Conservation (phyloP, 2,888 invertebrate species). For the Calliphora vomitoria region DNA sequence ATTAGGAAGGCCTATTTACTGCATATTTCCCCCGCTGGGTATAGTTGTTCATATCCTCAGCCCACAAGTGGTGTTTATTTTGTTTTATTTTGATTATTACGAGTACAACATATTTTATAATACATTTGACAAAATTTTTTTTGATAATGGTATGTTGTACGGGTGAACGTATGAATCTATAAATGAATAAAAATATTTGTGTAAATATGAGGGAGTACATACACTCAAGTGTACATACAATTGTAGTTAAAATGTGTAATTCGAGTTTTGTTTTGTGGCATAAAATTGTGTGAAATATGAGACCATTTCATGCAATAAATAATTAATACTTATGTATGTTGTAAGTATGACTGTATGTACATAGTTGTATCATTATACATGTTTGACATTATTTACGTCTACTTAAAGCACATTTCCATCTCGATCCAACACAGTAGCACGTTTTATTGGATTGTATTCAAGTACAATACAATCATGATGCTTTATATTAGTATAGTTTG, state of each 20-base stretch:
- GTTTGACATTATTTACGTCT: background rate
- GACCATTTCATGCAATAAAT: constrained; percentile 19
- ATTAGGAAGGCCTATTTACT: no score
- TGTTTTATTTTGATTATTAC: background rate
- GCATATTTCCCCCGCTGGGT: no score
- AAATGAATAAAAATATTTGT: no score
- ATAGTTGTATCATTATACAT: background rate
- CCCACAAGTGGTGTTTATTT: background rate
- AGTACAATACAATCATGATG: no score
- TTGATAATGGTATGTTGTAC: background rate
- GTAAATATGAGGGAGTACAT: background rate
- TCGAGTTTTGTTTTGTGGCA: constrained; percentile 34
- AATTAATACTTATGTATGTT: constrained; percentile 1
- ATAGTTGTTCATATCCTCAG: no score
- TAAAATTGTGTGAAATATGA: constrained; percentile 48
- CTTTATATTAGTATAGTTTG: no score
- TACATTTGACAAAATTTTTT: background rate
- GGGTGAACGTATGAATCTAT: no score
- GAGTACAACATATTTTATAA: background rate
- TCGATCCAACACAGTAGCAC: no score
- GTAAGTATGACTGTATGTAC: background rate
- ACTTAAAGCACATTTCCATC: no score
- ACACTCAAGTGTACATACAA: background rate
- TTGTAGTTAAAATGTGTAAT: constrained; percentile 25
- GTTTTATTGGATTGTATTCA: no score